A percentile compares a stretch with the other conserved stretches of the same genome.
These are phyloP conservation scores for Nesogale talazaci DNA, from an alignment of 2,113 vertebrate genomes.

Conservation along the genomic window DNA sequence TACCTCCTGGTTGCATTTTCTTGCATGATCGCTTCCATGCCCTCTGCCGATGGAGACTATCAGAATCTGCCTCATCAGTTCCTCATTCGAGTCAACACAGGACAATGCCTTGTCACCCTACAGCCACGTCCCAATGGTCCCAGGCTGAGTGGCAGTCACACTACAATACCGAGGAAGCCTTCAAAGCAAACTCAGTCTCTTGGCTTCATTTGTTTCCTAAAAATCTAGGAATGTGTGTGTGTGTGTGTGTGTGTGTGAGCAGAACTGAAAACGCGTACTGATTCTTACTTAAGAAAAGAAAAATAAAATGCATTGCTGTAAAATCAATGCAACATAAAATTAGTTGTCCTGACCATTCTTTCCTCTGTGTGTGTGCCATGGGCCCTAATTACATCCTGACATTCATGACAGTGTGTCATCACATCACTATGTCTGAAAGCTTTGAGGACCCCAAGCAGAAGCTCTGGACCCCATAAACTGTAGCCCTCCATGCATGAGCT, in stretches of 20 bases:
- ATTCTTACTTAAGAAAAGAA: neutral
- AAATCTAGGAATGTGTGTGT: neutral
- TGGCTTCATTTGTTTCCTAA: neutral
- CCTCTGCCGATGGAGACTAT: neutral
- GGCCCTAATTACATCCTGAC: too few species aligned
- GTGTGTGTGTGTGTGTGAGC: too few species aligned
- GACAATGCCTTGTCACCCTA: neutral
- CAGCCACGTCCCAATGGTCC: neutral
- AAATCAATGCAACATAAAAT: neutral
- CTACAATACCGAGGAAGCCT: neutral
- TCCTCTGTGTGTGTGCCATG: too few species aligned
- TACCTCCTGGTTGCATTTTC: neutral
- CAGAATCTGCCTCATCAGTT: neutral
- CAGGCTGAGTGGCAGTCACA: neutral
- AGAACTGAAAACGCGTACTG: neutral
- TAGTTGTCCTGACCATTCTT: too few species aligned
- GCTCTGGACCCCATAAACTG: too few species aligned
- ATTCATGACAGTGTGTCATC: too few species aligned
- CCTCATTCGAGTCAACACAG: neutral
- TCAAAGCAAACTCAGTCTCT: neutral
- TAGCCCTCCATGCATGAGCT: too few species aligned
- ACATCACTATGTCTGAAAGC: too few species aligned
- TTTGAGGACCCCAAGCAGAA: too few species aligned
- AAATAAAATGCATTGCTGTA: neutral
- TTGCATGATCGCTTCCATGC: accelerated